Percentiles rank a stretch among this genome's conserved stretches.
Evolutionary conservation across 2,888 invertebrate species (phyloP).

Genomic region (Torymus texanus): DNA sequence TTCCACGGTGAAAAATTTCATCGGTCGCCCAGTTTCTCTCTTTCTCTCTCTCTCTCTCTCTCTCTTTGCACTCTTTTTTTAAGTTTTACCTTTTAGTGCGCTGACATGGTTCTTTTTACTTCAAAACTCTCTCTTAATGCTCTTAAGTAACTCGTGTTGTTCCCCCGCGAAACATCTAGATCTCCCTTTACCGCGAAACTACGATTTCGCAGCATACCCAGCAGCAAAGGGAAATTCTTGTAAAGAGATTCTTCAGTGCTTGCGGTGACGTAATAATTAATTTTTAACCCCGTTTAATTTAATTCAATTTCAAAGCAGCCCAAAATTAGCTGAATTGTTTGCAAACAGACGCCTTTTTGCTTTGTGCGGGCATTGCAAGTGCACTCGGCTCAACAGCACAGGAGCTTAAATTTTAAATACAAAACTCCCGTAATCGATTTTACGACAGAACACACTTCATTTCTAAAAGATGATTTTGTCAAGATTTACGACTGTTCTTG

Average conservation of each 20-base stretch:
- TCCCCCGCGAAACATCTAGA: slow-evolving; percentile 36
- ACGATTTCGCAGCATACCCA: slow-evolving; percentile 16
- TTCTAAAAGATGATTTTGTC: no score
- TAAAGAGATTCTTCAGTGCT: slow-evolving; percentile 17
- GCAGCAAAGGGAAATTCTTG: slow-evolving; percentile 6
- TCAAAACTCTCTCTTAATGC: slow-evolving; percentile 49
- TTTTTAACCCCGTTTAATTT: no score
- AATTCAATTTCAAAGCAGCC: no score
- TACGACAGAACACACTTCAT: no score
- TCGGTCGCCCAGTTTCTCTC: not conserved
- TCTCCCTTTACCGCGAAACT: slow-evolving; percentile 33
- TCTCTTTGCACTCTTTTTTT: slow-evolving; percentile 10
- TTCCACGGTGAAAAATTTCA: slow-evolving; percentile 35
- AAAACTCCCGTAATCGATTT: no score
- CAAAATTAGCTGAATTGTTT: no score
- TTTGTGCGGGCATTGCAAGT: no score
- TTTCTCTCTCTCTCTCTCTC: not conserved
- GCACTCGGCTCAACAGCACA: no score
- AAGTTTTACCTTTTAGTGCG: slow-evolving; percentile 46
- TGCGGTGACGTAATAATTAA: no score
- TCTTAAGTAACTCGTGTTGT: slow-evolving; percentile 50
- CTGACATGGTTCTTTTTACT: slow-evolving; percentile 50
- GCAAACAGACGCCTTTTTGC: no score
- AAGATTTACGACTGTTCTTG: no score
- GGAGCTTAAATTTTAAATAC: no score